Conservation (phyloP, 35 echinoderm and acorn worm species). For the Anneissia japonica region DNA sequence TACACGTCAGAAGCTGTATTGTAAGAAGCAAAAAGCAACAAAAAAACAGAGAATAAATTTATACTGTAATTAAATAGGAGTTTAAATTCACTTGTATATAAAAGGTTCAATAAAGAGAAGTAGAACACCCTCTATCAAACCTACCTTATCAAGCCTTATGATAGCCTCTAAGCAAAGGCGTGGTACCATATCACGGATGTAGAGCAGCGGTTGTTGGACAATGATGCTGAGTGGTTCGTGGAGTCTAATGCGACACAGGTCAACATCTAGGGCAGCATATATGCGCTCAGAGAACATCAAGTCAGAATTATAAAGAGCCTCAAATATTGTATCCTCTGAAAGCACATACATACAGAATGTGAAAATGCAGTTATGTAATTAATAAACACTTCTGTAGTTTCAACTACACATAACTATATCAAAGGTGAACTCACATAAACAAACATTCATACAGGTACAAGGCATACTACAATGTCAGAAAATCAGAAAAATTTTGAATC, state of each 20-base stretch:
- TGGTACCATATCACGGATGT: slow-evolving; percentile 95
- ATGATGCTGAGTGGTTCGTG: slow-evolving; percentile 88
- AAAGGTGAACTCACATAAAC: too few relatives aligned
- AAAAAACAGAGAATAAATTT: neutral
- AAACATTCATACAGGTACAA: too few relatives aligned
- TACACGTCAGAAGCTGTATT: slow-evolving; percentile 54
- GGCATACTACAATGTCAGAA: too few relatives aligned
- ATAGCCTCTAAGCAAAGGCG: slow-evolving; percentile 76
- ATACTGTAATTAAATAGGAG: too few relatives aligned
- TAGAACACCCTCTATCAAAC: too few relatives aligned
- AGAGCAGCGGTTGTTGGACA: slow-evolving; percentile 82
- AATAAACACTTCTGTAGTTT: too few relatives aligned
- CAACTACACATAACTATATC: too few relatives aligned
- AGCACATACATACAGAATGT: too few relatives aligned
- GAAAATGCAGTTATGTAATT: too few relatives aligned
- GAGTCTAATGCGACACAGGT: slow-evolving; percentile 80
- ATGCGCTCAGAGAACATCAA: slow-evolving; percentile 72
- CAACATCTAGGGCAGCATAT: slow-evolving; percentile 78
- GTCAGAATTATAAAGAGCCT: slow-evolving; percentile 90
- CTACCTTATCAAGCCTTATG: slow-evolving; percentile 87
- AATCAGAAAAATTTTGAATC: too few relatives aligned
- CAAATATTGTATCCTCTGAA: slow-evolving; percentile 70
- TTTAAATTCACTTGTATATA: too few relatives aligned
- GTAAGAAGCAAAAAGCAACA: slow-evolving; percentile 9
- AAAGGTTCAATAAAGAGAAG: too few relatives aligned